These are phyloP conservation scores for Physella acuta DNA, from an alignment of 1,140 invertebrate species.

Conservation along the genomic window DNA sequence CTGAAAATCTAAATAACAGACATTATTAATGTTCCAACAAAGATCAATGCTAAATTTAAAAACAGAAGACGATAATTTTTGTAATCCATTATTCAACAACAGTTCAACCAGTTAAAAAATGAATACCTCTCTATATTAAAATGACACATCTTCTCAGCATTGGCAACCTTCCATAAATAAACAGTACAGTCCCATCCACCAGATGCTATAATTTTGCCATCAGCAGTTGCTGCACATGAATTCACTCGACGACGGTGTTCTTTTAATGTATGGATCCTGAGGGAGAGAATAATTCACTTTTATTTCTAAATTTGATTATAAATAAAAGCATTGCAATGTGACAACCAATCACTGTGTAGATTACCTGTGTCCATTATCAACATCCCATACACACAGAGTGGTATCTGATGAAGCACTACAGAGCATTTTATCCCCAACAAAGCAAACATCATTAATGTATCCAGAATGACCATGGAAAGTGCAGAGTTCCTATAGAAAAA, in stretches of 20 bases:
- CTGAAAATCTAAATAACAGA: too few species aligned
- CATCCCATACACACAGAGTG: conserved; percentile 54
- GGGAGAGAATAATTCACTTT: too few species aligned
- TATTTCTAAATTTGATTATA: too few species aligned
- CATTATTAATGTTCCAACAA: too few species aligned
- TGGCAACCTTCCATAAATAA: conserved; percentile 52
- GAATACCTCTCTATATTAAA: conserved; percentile 44
- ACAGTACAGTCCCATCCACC: conserved; percentile 57
- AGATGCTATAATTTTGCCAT: conserved; percentile 51
- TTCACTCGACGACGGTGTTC: conserved; percentile 50
- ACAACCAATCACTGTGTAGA: too few species aligned
- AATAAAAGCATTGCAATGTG: too few species aligned
- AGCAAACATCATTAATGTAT: conserved; percentile 53
- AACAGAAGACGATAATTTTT: too few species aligned
- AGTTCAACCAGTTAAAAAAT: too few species aligned
- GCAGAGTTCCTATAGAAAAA: conserved; percentile 44
- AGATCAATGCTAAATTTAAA: too few species aligned
- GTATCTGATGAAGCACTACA: conserved; percentile 55
- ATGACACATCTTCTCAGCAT: conserved; percentile 42
- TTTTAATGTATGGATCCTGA: conserved; percentile 50
- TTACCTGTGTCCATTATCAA: conserved; percentile 52
- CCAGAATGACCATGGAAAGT: conserved; percentile 55
- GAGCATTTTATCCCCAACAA: conserved; percentile 45
- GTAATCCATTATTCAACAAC: too few species aligned
- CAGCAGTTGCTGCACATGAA: conserved; percentile 45